Base-by-base conservation (phyloP, 2,797 vertebrate species). In the Melanotaenia boesemani region DNA sequence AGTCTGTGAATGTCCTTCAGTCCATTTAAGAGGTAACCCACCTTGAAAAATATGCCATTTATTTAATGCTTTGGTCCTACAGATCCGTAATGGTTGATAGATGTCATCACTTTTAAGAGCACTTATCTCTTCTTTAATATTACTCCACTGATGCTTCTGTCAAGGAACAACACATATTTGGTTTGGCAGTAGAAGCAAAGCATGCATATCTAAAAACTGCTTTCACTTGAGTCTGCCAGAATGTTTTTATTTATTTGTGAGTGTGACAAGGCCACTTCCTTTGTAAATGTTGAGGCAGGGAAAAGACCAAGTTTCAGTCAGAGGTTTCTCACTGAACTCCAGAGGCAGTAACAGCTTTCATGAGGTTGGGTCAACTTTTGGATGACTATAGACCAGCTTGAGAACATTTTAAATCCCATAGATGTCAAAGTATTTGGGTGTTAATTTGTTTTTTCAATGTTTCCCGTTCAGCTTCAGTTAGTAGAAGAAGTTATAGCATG, bases 381-480 rank as follows among this genome's bases (percentile, higher is more conserved):
- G 74, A 57, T 67, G 67, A 73, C 72, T 85, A 82, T 85, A 67
- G 72, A 73, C 52, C 70, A 22, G 71, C 67, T 50, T 66, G 63
- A 77, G 74, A 82, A 61, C 81, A 78, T 76, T 72, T 83, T 67
- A 63, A 60, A 50, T 4, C 2, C 28, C 16, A 60, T 80, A 55
- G 86, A 87, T 80, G 62, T 76, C 82, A 84, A 12, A 82, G 76
- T 24, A 54, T 72, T 48, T 61, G 6, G 1, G 44, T 46, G 44
- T 68, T 66, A 58, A 65, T 88, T 87, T 28, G 84, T 84, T 84
- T 67, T 81, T 73, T 83, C 54, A 86, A 20, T 28, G 41, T 59
- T 61, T 67, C 36, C 65, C 72, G 73, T 63, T 59, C 50, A 36
- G 63, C 37, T 2, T 20, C 71, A 57, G 74, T 70, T 46, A 4